Base-by-base conservation (phyloP, 2,888 invertebrate genomes). In the Fabriciana adippe region DNA sequence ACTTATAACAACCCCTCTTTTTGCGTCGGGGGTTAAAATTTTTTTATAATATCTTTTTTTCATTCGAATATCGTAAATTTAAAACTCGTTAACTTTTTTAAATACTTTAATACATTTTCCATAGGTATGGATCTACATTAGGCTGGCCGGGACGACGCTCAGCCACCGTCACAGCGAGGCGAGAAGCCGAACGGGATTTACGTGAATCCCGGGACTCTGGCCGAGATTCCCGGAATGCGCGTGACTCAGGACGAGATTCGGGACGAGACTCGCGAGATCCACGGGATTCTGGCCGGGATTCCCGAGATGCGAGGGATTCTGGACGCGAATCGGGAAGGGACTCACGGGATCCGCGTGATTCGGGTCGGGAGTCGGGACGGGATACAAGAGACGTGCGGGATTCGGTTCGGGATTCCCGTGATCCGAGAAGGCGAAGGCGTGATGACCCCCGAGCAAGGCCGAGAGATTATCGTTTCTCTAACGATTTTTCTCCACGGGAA, bases 401-500 rank as follows among this genome's bases (percentile, higher is more conserved):
- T 81, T 94, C 94, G 1, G 63, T 72, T 5, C 74, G 81, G 0
- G 77, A 78, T 6, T 81, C 85, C 31, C 81, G 88, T 54, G 78
- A 80, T 21, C 75, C 78, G 18, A 73, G 76, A n/a, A 74, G 79
- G 1, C 73, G 76, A 53, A 68, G 78, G 55, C 72, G 80, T 18
- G 79, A 85, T 16, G 75, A 75, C 1, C 72, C 76, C 14, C 73
- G 78, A 1, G 67, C 75, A 56, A 73, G 76, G 55, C 72, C 78
- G 64, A 69, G 81, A 14, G 80, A 86, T 71, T 93, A 93, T 67
- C 83, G 93, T 53, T 94, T 95, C 81, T 95, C 95, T 18, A 94
- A 93, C 75, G 95, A 95, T 79, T 95, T 95, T 81, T 93, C 94
- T 0, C 94, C 94, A 31, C 82, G 93, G 15, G 92, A 92, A 8